phyloP scores from a whole-genome alignment of 2,797 vertebrate genomes.

The Xenentodon cancila region DNA sequence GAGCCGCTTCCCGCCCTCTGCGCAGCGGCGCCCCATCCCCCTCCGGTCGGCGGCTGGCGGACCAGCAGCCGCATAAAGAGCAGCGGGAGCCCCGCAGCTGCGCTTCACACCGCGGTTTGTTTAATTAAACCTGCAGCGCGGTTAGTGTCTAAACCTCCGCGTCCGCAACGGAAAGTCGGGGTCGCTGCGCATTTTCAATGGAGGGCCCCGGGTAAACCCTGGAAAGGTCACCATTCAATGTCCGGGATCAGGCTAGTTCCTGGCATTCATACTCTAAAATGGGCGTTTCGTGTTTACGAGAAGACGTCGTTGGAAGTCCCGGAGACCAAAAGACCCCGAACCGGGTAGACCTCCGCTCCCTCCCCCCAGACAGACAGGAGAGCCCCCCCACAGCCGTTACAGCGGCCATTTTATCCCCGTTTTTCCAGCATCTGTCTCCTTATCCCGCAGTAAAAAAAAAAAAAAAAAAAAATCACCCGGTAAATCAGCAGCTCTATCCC shows the following conservation, averaged over 20 bases:
- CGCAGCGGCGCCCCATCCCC: slow-evolving; percentile 59
- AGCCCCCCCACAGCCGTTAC: neutral
- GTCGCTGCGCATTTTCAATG: slow-evolving; percentile 60
- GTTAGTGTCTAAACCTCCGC: too few relatives aligned
- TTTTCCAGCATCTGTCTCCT: slow-evolving; percentile 13
- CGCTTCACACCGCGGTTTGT: neutral
- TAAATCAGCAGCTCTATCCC: neutral
- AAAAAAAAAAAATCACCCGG: neutral
- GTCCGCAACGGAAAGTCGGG: slow-evolving; percentile 19
- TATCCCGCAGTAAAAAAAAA: neutral
- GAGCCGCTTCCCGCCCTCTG: slow-evolving; percentile 82
- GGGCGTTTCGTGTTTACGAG: slow-evolving; percentile 67
- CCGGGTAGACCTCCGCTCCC: too few relatives aligned
- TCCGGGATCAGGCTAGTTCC: slow-evolving; percentile 44
- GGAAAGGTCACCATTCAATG: slow-evolving; percentile 36
- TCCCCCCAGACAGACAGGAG: neutral
- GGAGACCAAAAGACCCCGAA: neutral
- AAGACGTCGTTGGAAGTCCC: neutral
- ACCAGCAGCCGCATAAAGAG: neutral
- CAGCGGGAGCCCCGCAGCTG: neutral
- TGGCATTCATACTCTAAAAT: slow-evolving; percentile 30
- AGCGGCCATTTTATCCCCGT: slow-evolving; percentile 51
- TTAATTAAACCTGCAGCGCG: too few relatives aligned
- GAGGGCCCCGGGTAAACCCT: slow-evolving; percentile 37
- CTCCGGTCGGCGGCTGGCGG: slow-evolving; percentile 7